These are phyloP conservation scores for Nylanderia fulva DNA, from an alignment of 1,140 invertebrate species.

Conservation along the genomic window DNA sequence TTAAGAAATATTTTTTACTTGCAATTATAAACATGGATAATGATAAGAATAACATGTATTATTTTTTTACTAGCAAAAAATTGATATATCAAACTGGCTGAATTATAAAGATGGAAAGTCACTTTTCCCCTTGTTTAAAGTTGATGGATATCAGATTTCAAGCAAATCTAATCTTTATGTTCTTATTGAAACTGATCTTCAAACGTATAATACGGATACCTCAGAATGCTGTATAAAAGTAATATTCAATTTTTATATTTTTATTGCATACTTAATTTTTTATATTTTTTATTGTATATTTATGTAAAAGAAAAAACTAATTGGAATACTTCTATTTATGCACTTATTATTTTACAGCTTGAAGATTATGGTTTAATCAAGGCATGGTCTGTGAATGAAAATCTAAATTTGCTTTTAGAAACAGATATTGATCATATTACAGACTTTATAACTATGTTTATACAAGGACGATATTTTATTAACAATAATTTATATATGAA, in stretches of 20 bases:
- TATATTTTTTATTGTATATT: conserved; percentile 28
- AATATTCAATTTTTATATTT: conserved; percentile 44
- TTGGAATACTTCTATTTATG: conserved; percentile 33
- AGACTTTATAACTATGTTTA: conserved; percentile 87
- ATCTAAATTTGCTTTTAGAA: conserved; percentile 88
- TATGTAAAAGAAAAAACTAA: conserved; percentile 18
- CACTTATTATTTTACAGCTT: conserved; percentile 83
- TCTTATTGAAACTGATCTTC: conserved; percentile 85
- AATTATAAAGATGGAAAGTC: conserved; percentile 84
- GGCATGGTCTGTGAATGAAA: conserved; percentile 88
- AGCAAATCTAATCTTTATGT: conserved; percentile 79
- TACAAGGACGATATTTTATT: conserved; percentile 87
- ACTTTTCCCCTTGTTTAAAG: conserved; percentile 85
- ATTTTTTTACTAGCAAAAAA: conserved; percentile 81
- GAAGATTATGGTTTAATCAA: conserved; percentile 89
- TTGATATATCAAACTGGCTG: conserved; percentile 86
- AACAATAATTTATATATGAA: conserved; percentile 89
- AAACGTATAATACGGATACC: conserved; percentile 74
- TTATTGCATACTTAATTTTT: conserved; percentile 14
- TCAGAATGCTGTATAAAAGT: conserved; percentile 80
- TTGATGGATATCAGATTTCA: conserved; percentile 73
- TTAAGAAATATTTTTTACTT: conserved; percentile 73
- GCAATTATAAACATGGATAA: conserved; percentile 68
- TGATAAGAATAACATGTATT: conserved; percentile 53
- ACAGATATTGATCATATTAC: conserved; percentile 89